These are phyloP conservation scores for Homalodisca vitripennis DNA, from an alignment of 1,140 invertebrate species.

Conservation along the genomic window DNA sequence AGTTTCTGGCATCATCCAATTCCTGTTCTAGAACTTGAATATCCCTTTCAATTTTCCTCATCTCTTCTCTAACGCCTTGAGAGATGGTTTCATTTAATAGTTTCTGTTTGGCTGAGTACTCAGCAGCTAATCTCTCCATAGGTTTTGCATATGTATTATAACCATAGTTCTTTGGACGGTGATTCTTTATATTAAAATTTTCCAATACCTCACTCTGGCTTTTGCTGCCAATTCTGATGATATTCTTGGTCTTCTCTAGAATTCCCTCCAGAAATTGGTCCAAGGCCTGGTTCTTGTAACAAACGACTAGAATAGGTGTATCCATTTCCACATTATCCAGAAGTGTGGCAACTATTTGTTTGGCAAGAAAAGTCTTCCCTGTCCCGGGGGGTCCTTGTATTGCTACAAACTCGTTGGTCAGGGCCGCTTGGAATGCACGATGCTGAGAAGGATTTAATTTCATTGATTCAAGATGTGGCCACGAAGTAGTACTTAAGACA, in stretches of 20 bases:
- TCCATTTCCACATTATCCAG: constrained; percentile 51
- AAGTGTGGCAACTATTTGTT: constrained; percentile 61
- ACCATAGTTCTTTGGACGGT: no score
- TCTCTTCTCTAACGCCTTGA: not conserved
- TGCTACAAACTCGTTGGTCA: constrained; percentile 63
- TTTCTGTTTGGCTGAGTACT: no score
- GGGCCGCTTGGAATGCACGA: constrained; percentile 56
- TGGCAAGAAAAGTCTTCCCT: constrained; percentile 75
- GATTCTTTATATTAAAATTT: constrained; percentile 7
- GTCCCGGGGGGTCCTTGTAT: constrained; percentile 82
- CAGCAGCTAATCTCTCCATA: no score
- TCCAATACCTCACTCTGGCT: constrained; percentile 53
- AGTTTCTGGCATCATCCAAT: constrained; percentile 30
- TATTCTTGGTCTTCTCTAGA: constrained; percentile 53
- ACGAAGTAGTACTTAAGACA: constrained; percentile 45
- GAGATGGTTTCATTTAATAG: no score
- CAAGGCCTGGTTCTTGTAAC: constrained; percentile 84
- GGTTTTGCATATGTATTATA: no score
- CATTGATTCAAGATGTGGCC: constrained; percentile 49
- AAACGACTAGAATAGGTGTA: constrained; percentile 71
- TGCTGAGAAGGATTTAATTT: constrained; percentile 59
- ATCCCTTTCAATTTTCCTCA: not conserved
- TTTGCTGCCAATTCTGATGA: constrained; percentile 74
- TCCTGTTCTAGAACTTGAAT: not conserved
- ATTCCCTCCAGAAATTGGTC: constrained; percentile 83